Evolutionary conservation across 2,113 vertebrate species (phyloP).

Genomic region (Saccopteryx bilineata): DNA sequence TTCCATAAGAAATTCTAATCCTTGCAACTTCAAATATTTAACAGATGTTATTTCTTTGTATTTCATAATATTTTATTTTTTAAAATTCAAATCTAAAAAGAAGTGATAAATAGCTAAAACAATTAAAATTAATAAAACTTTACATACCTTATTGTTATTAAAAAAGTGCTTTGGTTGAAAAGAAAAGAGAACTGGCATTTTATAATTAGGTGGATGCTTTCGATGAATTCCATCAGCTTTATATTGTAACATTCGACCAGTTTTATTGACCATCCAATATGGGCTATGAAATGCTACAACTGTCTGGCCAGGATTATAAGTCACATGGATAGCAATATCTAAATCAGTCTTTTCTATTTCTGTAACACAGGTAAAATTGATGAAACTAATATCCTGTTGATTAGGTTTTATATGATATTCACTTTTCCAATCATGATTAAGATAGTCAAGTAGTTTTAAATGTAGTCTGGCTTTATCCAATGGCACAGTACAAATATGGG

Average conservation of each 20-base stretch:
- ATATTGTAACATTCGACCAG: slow-evolving; percentile 95
- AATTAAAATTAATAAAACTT: neutral
- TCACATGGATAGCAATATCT: slow-evolving; percentile 95
- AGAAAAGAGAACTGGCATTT: slow-evolving; percentile 96
- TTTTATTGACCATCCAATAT: slow-evolving; percentile 99
- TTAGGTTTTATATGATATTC: slow-evolving; percentile 90
- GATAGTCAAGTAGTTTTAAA: slow-evolving; percentile 93
- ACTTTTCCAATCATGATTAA: slow-evolving; percentile 94
- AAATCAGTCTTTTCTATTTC: slow-evolving; percentile 91
- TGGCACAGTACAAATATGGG: slow-evolving; percentile 94
- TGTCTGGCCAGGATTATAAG: slow-evolving; percentile 92
- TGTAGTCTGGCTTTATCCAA: slow-evolving; percentile 92
- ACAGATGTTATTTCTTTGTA: slow-evolving; percentile 29
- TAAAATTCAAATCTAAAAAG: slow-evolving; percentile 42
- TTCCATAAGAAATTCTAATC: slow-evolving; percentile 37
- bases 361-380: slow-evolving; percentile 91
- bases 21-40: slow-evolving; percentile 63
- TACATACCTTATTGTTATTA: slow-evolving; percentile 96
- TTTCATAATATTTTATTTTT: slow-evolving; percentile 58
- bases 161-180: slow-evolving; percentile 97
- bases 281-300: slow-evolving; percentile 94
- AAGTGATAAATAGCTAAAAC: neutral
- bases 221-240: slow-evolving; percentile 98
- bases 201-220: slow-evolving; percentile 96
- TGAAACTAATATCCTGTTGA: slow-evolving; percentile 95